These are phyloP conservation scores for Campopleginae sp. DNA, from an alignment of 2,888 invertebrate genomes.

Conservation along the genomic window DNA sequence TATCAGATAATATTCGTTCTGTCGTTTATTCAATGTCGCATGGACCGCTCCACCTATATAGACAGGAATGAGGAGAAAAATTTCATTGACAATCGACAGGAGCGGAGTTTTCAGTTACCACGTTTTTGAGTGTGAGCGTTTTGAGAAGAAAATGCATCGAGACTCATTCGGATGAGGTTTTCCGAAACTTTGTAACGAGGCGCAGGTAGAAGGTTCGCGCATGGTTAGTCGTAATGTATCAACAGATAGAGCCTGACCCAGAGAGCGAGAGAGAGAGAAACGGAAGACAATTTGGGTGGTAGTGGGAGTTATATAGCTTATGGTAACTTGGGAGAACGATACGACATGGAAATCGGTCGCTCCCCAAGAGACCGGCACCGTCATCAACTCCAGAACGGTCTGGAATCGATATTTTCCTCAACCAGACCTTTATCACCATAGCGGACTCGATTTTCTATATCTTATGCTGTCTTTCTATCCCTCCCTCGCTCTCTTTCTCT, in stretches of 20 bases:
- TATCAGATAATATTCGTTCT: background rate
- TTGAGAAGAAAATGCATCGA: background rate
- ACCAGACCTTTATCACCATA: slow-evolving; percentile 37
- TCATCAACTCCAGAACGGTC: slow-evolving; percentile 45
- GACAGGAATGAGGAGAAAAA: too few relatives aligned
- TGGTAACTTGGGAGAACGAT: slow-evolving; percentile 29
- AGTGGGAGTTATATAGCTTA: slow-evolving; percentile 30
- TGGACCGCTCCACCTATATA: too few relatives aligned
- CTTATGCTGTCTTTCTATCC: slow-evolving; percentile 25
- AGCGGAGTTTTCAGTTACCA: too few relatives aligned
- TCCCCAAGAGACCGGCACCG: slow-evolving; percentile 53
- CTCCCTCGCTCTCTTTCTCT: slow-evolving; percentile 13
- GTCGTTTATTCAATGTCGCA: too few relatives aligned
- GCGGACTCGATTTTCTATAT: slow-evolving; percentile 32
- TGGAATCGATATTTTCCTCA: slow-evolving; percentile 59
- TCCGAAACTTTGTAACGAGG: background rate
- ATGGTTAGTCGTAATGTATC: background rate
- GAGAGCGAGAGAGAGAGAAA: background rate
- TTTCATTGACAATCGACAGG: too few relatives aligned
- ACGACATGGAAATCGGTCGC: slow-evolving; percentile 60
- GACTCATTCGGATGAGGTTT: background rate
- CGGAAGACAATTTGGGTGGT: background rate
- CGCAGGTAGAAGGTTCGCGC: background rate
- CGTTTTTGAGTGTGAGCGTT: too few relatives aligned
- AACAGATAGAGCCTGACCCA: background rate